These are phyloP conservation scores for Gymnopithys bicolor DNA, from an alignment of 2,797 vertebrate genomes.

Conservation along the genomic window DNA sequence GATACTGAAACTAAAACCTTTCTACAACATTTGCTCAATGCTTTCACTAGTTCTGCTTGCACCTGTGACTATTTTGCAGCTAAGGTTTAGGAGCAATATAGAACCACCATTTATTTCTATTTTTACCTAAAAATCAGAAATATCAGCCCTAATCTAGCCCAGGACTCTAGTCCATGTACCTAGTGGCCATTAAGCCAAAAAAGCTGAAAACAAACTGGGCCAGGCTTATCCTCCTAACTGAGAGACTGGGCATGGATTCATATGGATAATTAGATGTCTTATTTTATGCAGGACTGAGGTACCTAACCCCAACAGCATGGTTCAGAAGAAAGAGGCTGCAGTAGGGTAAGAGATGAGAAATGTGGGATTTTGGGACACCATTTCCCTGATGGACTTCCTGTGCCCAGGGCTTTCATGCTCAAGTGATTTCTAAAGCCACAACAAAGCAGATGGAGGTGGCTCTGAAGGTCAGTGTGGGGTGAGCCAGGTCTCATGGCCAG, in stretches of 20 bases:
- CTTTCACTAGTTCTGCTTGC: neutral
- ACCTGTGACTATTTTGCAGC: neutral
- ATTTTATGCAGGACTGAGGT: neutral
- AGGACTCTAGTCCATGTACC: neutral
- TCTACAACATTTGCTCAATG: neutral
- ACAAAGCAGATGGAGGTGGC: slow-evolving; percentile 9
- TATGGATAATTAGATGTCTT: neutral
- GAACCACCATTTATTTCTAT: neutral
- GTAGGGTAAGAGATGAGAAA: neutral
- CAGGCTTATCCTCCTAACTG: neutral
- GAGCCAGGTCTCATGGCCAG: neutral
- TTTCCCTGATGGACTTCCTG: neutral
- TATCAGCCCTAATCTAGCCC: neutral
- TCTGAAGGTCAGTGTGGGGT: neutral
- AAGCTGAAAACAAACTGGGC: neutral
- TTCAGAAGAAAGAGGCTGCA: neutral
- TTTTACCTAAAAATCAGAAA: slow-evolving; percentile 15
- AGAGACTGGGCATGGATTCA: neutral
- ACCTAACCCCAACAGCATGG: neutral
- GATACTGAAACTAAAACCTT: neutral
- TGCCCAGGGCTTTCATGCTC: slow-evolving; percentile 17
- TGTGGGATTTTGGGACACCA: neutral
- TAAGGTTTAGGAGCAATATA: neutral
- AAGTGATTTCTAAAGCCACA: slow-evolving; percentile 38
- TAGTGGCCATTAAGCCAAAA: neutral